Evolutionary conservation across 2,797 vertebrate species (phyloP), one percentile per base, ranked within the genome.

Genomic region (Alfaro cultratus): DNA sequence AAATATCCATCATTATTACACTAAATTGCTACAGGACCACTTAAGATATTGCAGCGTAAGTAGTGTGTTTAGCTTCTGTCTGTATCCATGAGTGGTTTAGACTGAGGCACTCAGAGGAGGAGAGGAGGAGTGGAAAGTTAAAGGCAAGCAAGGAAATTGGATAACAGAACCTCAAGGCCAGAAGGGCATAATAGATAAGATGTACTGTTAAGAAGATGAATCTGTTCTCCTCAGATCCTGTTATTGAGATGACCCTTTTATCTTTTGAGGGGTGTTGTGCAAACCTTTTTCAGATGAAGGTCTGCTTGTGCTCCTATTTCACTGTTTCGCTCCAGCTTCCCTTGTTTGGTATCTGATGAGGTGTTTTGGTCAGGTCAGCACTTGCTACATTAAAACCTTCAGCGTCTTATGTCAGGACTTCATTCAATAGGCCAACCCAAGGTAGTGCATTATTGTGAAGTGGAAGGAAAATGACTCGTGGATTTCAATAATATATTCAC

Each of bases 41-140:
- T 86, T 88, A 78, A 85, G 89, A 82, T 84, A 85, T 82, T 21
- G 78, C 36, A 57, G 46, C 41, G 34, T 74, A 46, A 80, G 21
- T 36, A 26, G 39, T 29, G 68, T 71, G n/a, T 45, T 29, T 29
- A 45, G 68, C 6, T 46, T 71, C 26, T 70, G 67, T 41, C 18
- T 41, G 21, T 41, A 43, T 41, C 10, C n/a, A 45, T 71, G 23
- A 71, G 41, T 15, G 5, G 41, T 29, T 29, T 45, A 46, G 57
- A 79, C 46, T 77, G 77, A 75, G 31, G 75, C 29, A 70, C 34
- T 29, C 7, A 60, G 12, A 5, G 31, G 55, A 47, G 18, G 36
- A 74, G 26, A 57, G 1, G 31, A 76, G 9, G 47, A 26, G 36
- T 16, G 53, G 18, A 60, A 21, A 74, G 53, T 78, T 0, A 36